These are phyloP conservation scores for Balearica regulorum DNA, from an alignment of 2,797 vertebrate genomes.

Conservation along the genomic window DNA sequence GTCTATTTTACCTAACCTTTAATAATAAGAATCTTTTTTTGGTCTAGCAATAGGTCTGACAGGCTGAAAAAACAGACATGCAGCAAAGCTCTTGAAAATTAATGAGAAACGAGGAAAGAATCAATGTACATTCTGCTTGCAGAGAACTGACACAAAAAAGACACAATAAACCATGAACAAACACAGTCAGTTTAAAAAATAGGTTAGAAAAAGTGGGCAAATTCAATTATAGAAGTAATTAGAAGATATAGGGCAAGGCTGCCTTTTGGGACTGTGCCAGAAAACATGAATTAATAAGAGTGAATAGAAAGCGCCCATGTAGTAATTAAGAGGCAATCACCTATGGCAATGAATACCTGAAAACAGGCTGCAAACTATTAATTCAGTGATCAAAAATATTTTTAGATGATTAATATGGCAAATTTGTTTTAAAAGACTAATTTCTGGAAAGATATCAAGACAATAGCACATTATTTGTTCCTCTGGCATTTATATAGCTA, in stretches of 20 bases:
- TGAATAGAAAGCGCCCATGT: slow-evolving; percentile 93
- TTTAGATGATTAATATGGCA: slow-evolving; percentile 99
- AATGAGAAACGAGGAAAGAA: slow-evolving; percentile 90
- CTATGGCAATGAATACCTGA: slow-evolving; percentile 99
- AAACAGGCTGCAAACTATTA: slow-evolving; percentile 94
- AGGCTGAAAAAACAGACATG: slow-evolving; percentile 85
- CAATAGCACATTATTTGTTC: slow-evolving; percentile 95
- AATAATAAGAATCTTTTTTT: slow-evolving; percentile 81
- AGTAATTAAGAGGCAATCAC: slow-evolving; percentile 99
- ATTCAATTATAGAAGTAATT: slow-evolving; percentile 99
- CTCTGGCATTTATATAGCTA: slow-evolving; percentile 99
- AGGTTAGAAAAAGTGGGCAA: slow-evolving; percentile 99
- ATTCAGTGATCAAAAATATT: slow-evolving; percentile 99
- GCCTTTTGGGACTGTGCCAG: slow-evolving; percentile 94
- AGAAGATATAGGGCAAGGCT: slow-evolving; percentile 99
- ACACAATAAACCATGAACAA: slow-evolving; percentile 99
- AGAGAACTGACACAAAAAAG: slow-evolving; percentile 92
- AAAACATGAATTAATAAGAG: slow-evolving; percentile 98
- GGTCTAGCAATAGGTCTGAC: slow-evolving; percentile 80
- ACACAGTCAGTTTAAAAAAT: slow-evolving; percentile 98
- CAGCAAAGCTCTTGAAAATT: slow-evolving; percentile 88
- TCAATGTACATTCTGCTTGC: slow-evolving; percentile 88
- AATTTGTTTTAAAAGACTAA: slow-evolving; percentile 99
- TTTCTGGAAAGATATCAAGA: slow-evolving; percentile 99
- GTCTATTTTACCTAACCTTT: slow-evolving; percentile 85